Evolutionary conservation across 2,888 invertebrate species (phyloP), one percentile per base, ranked within the genome.

Genomic region (Zygaena filipendulae): DNA sequence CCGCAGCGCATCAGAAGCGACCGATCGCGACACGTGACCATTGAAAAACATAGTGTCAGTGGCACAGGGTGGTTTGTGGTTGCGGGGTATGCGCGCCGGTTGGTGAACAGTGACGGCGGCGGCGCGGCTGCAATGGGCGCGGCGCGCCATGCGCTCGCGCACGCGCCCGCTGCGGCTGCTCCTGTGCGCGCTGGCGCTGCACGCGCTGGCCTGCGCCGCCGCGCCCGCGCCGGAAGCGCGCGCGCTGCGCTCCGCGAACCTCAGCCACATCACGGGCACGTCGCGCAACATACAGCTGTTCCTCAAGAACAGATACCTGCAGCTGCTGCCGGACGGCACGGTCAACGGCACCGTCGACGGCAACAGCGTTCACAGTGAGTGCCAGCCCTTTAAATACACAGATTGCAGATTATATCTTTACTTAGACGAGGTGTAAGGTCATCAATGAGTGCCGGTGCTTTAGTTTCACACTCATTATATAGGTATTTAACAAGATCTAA

Each of bases 351-450:
- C 91, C 61, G 84, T 83, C 59, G 87, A 91, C 67, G 87, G 87
- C 77, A 84, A 83, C 64, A 90, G 90, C 80, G 87, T 87, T 80
- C 90, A 89, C 85, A 90, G 92, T 92, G 64, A 92, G 91, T 91
- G 43, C 29, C 22, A n/a, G n/a, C n/a, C n/a, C n/a, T n/a, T n/a
- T 29, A 13, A 18, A 18, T 23, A 8, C 13, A 27, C n/a, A 2
- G 3, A 6, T 13, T 11, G n/a, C n/a, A n/a, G n/a, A n/a, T 11
- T 11, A 12, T n/a, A 13, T 23, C 12, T 23, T n/a, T n/a, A n/a
- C n/a, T n/a, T n/a, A n/a, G n/a, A n/a, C n/a, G n/a, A n/a, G n/a
- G n/a, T n/a, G n/a, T n/a, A n/a, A n/a, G n/a, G n/a, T n/a, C n/a
- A n/a, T n/a, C n/a, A n/a, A n/a, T n/a, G n/a, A n/a, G n/a, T n/a